phyloP scores from a whole-genome alignment of 2,888 invertebrate genomes.

The Apotomis turbidana region DNA sequence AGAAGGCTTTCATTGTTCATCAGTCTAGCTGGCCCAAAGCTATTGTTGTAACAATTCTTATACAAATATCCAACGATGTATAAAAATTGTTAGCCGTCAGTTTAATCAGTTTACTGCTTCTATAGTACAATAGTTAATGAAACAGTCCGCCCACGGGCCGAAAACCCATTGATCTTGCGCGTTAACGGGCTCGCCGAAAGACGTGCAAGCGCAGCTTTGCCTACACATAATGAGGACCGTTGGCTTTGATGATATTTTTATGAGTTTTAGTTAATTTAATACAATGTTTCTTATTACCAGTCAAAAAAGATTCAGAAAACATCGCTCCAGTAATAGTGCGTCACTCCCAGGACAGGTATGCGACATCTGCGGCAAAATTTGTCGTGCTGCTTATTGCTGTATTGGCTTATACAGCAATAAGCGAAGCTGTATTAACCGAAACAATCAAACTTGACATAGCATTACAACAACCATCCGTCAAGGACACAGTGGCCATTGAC shows the following conservation, averaged over 20 bases:
- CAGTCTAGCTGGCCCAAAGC: not conserved
- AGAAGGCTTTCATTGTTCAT: not conserved
- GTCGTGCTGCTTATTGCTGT: too few species aligned
- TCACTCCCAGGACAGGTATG: too few species aligned
- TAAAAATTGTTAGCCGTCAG: constrained; percentile 61
- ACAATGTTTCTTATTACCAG: too few species aligned
- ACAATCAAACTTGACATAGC: too few species aligned
- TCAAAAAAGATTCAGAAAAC: too few species aligned
- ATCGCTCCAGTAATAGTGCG: too few species aligned
- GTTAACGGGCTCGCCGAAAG: constrained; percentile 75
- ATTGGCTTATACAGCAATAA: too few species aligned
- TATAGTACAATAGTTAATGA: constrained; percentile 80
- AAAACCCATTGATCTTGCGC: constrained; percentile 76
- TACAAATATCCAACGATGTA: constrained; percentile 61
- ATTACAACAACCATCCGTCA: too few species aligned
- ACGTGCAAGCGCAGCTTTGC: constrained; percentile 61
- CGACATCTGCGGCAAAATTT: too few species aligned
- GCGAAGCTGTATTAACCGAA: too few species aligned
- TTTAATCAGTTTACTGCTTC: constrained; percentile 77
- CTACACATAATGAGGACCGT: constrained; percentile 61
- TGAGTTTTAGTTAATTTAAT: not conserved
- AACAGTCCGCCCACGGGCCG: constrained; percentile 75
- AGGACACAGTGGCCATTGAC: too few species aligned
- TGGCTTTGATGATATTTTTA: constrained; percentile 63
- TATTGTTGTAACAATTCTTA: constrained; percentile 47